phyloP scores from a whole-genome alignment of 2,797 vertebrate genomes.

The Poeciliopsis gracilis region DNA sequence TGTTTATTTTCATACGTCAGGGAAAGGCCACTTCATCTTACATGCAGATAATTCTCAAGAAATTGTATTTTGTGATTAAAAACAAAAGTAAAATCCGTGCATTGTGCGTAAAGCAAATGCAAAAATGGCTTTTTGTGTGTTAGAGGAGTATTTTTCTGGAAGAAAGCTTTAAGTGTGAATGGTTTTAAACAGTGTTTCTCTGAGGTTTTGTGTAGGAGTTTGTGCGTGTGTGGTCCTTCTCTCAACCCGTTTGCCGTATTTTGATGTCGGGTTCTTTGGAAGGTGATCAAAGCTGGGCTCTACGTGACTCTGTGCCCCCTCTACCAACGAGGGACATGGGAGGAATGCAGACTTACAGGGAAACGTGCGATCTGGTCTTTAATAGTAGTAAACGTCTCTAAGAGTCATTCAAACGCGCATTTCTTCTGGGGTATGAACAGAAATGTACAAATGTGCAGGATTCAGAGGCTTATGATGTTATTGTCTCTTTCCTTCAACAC shows the following conservation, averaged over 20 bases:
- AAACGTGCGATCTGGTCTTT: slow-evolving; percentile 50
- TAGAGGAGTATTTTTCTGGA: background rate
- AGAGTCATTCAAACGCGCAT: slow-evolving; percentile 9
- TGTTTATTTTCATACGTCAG: slow-evolving; percentile 8
- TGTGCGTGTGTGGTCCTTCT: slow-evolving; percentile 25
- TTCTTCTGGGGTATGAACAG: slow-evolving; percentile 9
- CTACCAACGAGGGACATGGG: slow-evolving; percentile 21
- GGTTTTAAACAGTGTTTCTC: slow-evolving; percentile 41
- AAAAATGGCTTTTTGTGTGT: slow-evolving; percentile 46
- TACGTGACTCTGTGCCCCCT: slow-evolving; percentile 31
- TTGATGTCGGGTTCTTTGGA: slow-evolving; percentile 36
- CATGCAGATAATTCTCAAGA: background rate
- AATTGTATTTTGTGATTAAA: slow-evolving; percentile 36
- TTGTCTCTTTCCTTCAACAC: background rate
- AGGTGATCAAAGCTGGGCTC: slow-evolving; percentile 56
- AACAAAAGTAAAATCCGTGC: slow-evolving; percentile 32
- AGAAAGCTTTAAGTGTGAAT: slow-evolving; percentile 8
- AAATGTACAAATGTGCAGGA: background rate
- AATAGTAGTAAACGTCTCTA: background rate
- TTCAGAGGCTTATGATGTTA: background rate
- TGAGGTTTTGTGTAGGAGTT: slow-evolving; percentile 11
- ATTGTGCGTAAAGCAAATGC: slow-evolving; percentile 28
- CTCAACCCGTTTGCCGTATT: slow-evolving; percentile 12
- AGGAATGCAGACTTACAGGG: slow-evolving; percentile 65
- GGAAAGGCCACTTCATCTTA: slow-evolving; percentile 5